These are phyloP conservation scores for Periophthalmus modestus DNA, from an alignment of 2,113 vertebrate genomes.

Conservation along the genomic window DNA sequence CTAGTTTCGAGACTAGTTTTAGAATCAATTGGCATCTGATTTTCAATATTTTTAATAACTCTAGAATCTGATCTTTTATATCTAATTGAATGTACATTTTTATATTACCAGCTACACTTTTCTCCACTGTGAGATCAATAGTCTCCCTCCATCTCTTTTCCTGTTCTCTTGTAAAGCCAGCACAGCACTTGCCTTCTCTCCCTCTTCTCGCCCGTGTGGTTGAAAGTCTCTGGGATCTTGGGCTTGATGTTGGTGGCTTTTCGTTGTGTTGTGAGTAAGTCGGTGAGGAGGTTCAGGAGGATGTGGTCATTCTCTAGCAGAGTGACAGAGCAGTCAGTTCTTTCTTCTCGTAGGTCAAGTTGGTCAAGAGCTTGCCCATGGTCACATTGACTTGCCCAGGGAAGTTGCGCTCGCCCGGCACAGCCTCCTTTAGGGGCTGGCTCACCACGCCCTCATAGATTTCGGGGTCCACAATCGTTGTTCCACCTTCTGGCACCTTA, in stretches of 20 bases:
- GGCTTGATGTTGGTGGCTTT: constrained; percentile 92
- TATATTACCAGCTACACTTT: no score
- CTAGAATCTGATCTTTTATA: no score
- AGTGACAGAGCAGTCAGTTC: constrained; percentile 90
- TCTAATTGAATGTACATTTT: no score
- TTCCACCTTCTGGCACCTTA: constrained; percentile 90
- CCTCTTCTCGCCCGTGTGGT: constrained; percentile 85
- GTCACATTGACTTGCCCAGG: constrained; percentile 58
- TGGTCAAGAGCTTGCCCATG: constrained; percentile 70
- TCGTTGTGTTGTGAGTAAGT: constrained; percentile 86
- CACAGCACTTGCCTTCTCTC: constrained; percentile 80
- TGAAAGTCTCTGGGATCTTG: constrained; percentile 86
- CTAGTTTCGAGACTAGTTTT: no score
- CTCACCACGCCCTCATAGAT: constrained; percentile 92
- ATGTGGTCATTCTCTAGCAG: constrained; percentile 91
- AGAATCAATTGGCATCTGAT: no score
- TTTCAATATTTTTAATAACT: no score
- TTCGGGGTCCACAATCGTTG: constrained; percentile 91
- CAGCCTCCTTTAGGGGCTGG: constrained; percentile 85
- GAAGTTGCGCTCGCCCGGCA: constrained; percentile 50
- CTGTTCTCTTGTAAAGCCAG: not conserved
- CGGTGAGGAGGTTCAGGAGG: constrained; percentile 90
- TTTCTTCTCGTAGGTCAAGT: constrained; percentile 87
- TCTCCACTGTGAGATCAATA: no score
- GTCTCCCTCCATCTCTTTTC: no score